Percentiles rank a stretch among this genome's conserved stretches.
Conservation (phyloP, 2,888 invertebrate genomes). For the Eilema griseolum region DNA sequence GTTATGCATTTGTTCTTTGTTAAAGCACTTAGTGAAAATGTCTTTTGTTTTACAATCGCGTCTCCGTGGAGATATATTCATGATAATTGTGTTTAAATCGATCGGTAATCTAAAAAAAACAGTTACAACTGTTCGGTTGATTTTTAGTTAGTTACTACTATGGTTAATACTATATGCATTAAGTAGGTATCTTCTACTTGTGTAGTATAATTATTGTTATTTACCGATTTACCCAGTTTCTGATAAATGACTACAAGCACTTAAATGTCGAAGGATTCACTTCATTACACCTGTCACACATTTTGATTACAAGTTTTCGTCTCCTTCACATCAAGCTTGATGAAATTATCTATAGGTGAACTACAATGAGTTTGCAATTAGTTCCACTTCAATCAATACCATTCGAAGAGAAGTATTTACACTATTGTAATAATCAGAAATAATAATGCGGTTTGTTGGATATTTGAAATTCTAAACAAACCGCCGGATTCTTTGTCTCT, state of each 20-base stretch:
- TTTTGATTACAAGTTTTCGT: not conserved
- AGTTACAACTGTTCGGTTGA: not conserved
- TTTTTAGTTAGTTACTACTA: not conserved
- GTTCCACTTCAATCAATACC: too few species aligned
- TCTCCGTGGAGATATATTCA: not conserved
- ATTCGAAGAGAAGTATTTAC: constrained; percentile 15
- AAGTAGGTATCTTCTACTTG: too few species aligned
- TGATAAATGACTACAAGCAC: too few species aligned
- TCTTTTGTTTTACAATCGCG: constrained; percentile 14
- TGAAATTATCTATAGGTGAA: not conserved
- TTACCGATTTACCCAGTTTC: too few species aligned
- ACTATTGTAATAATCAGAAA: constrained; percentile 30
- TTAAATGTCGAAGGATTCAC: not conserved
- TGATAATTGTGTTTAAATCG: constrained; percentile 8
- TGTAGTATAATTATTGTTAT: not conserved
- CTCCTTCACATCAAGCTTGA: not conserved
- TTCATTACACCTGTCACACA: not conserved
- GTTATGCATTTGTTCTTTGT: constrained; percentile 18
- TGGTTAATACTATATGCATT: too few species aligned
- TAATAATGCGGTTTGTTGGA: constrained; percentile 55
- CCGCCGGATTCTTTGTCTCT: constrained; percentile 45
- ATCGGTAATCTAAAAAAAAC: not conserved
- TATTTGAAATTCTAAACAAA: constrained; percentile 48
- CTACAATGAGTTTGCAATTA: not conserved
- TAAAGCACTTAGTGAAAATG: not conserved